Conservation (phyloP, 2,113 vertebrate species). For the Rallus limicola region DNA sequence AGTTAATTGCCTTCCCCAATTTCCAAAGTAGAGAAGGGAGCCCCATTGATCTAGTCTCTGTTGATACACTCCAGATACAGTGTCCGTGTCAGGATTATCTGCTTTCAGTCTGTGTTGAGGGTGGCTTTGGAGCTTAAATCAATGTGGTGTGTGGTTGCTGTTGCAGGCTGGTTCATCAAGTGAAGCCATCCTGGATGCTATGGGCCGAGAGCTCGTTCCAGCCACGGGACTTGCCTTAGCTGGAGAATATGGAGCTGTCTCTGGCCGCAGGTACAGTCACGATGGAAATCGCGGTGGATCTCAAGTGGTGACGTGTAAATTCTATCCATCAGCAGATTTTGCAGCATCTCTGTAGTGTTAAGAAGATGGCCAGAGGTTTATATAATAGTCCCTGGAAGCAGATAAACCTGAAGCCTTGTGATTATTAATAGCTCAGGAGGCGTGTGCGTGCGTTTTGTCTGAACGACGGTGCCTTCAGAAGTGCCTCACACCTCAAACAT, state of each 20-base stretch:
- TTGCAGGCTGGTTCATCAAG: slow-evolving; percentile 89
- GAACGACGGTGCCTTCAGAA: rapidly evolving
- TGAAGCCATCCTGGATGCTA: slow-evolving; percentile 85
- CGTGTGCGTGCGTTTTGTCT: rapidly evolving
- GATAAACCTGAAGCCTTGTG: not conserved
- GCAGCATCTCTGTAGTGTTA: not conserved
- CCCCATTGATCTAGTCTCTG: not conserved
- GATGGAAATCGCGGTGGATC: rapidly evolving
- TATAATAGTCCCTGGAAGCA: not conserved
- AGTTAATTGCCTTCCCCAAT: not conserved
- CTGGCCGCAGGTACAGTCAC: slow-evolving; percentile 70
- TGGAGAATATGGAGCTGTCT: slow-evolving; percentile 72
- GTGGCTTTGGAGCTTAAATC: not conserved
- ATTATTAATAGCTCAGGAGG: not conserved
- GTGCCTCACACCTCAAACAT: rapidly evolving
- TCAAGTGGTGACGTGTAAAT: rapidly evolving
- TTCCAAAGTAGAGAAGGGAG: not conserved
- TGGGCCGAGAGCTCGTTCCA: slow-evolving; percentile 90
- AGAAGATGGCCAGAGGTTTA: not conserved
- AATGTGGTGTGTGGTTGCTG: rapidly evolving
- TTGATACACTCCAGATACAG: rapidly evolving
- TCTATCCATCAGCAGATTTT: not conserved
- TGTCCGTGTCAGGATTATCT: not conserved
- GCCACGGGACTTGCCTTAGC: slow-evolving; percentile 77
- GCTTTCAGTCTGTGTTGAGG: not conserved